A percentile compares a stretch with the other conserved stretches of the same genome.
These are phyloP conservation scores for Scaptomyza montana DNA, from an alignment of 1,140 invertebrate genomes.

Conservation along the genomic window DNA sequence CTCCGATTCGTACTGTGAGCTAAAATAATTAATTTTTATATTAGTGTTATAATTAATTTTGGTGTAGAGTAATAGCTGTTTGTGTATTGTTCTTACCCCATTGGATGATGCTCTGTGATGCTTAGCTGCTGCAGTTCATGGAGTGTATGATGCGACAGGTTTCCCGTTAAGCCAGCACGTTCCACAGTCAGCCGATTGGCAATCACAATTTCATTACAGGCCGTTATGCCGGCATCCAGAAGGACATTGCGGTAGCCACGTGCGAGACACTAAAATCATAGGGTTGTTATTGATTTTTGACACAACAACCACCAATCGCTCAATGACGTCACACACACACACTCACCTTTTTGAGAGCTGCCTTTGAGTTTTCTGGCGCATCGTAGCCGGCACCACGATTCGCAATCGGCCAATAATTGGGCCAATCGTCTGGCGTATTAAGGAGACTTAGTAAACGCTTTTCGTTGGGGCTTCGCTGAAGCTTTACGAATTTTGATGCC, in stretches of 20 bases:
- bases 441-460: constrained; percentile 71
- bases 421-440: constrained; percentile 62
- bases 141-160: constrained; percentile 56
- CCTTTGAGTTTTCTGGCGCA: constrained; percentile 81
- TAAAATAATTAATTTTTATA: constrained; percentile 16
- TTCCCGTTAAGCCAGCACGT: constrained; percentile 51
- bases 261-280: constrained; percentile 66
- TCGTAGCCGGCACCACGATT: constrained; percentile 79
- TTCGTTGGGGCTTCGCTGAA: constrained; percentile 75
- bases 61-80: neutral
- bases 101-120: constrained; percentile 77
- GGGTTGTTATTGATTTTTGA: constrained; percentile 76
- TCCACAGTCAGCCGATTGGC: constrained; percentile 71
- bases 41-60: neutral
- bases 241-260: constrained; percentile 79
- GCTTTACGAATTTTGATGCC: constrained; percentile 79
- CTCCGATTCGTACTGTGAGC: constrained; percentile 74
- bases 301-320: constrained; percentile 28
- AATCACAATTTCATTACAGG: constrained; percentile 78
- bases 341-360: constrained; percentile 80
- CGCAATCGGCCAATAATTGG: constrained; percentile 79
- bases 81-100: constrained; percentile 57
- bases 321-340: constrained; percentile 54
- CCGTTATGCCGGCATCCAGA: constrained; percentile 73
- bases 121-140: constrained; percentile 73